These are phyloP conservation scores for Coleophora deauratella DNA, from an alignment of 2,888 invertebrate genomes.

Conservation along the genomic window DNA sequence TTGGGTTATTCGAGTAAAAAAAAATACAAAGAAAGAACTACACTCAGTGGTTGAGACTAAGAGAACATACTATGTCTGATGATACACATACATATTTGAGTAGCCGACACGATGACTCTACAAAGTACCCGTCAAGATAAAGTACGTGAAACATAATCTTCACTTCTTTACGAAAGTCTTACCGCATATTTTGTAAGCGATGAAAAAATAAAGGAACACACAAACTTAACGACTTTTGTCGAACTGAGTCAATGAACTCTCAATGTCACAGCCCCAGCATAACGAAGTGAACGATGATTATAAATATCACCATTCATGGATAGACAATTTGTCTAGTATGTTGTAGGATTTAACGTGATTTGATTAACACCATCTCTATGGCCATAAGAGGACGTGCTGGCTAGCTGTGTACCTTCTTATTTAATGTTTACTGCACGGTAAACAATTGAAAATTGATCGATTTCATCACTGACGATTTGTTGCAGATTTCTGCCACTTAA, in stretches of 20 bases:
- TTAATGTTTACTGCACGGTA: neutral
- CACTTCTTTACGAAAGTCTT: neutral
- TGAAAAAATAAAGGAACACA: slow-evolving; percentile 35
- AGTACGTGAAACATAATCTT: slow-evolving; percentile 15
- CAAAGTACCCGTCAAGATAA: neutral
- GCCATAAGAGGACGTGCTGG: too few species aligned
- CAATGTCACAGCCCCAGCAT: slow-evolving; percentile 48
- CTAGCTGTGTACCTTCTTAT: too few species aligned
- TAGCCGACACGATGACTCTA: too few species aligned
- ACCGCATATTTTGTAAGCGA: neutral
- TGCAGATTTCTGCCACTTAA: too few species aligned
- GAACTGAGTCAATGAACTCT: slow-evolving; percentile 60
- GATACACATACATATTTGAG: too few species aligned
- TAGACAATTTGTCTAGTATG: slow-evolving; percentile 19
- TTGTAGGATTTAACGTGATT: too few species aligned
- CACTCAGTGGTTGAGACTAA: too few species aligned
- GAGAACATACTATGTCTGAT: too few species aligned
- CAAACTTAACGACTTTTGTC: slow-evolving; percentile 21
- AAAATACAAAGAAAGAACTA: too few species aligned
- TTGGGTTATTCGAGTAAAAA: too few species aligned
- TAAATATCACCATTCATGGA: slow-evolving; percentile 32
- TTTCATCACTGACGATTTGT: too few species aligned
- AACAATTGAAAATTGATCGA: slow-evolving; percentile 26
- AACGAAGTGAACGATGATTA: slow-evolving; percentile 36
- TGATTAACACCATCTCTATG: too few species aligned